Percentiles rank a stretch among this genome's conserved stretches.
phyloP scores from a whole-genome alignment of 2,113 vertebrate species.

The Lagopus leucura region DNA sequence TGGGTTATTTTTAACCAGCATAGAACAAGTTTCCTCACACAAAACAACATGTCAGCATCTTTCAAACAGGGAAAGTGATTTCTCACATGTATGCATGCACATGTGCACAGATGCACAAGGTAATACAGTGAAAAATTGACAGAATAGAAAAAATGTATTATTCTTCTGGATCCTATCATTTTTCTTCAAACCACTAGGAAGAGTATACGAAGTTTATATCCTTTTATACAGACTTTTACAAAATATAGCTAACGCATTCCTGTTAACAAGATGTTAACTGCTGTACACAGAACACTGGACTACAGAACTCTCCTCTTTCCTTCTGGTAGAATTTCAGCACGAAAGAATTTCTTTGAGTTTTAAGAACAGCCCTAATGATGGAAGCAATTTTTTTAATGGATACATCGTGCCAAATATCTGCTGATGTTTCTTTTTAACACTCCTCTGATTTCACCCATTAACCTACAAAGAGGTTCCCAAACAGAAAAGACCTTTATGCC shows the following conservation, averaged over 20 bases:
- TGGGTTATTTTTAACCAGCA: too few species aligned
- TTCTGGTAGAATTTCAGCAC: background rate
- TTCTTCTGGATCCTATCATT: background rate
- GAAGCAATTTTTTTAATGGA: background rate
- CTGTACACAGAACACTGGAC: background rate
- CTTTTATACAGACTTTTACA: background rate
- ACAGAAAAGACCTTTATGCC: background rate
- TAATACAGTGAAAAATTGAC: background rate
- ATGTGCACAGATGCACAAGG: background rate
- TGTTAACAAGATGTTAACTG: background rate
- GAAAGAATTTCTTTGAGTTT: background rate
- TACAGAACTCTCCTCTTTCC: background rate
- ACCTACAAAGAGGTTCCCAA: background rate
- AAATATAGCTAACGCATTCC: background rate
- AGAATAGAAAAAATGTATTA: background rate
- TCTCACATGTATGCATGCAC: accelerated
- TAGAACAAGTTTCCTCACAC: too few species aligned
- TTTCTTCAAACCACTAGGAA: background rate
- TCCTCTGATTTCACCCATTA: background rate
- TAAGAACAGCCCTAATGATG: background rate
- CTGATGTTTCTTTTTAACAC: background rate
- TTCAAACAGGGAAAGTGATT: too few species aligned
- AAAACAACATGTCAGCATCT: too few species aligned
- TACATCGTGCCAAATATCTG: background rate
- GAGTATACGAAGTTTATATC: background rate